Percentiles rank a stretch among this genome's conserved stretches.
phyloP scores from a whole-genome alignment of 35 echinoderm and acorn worm species.

The Hemicentrotus pulcherrimus region DNA sequence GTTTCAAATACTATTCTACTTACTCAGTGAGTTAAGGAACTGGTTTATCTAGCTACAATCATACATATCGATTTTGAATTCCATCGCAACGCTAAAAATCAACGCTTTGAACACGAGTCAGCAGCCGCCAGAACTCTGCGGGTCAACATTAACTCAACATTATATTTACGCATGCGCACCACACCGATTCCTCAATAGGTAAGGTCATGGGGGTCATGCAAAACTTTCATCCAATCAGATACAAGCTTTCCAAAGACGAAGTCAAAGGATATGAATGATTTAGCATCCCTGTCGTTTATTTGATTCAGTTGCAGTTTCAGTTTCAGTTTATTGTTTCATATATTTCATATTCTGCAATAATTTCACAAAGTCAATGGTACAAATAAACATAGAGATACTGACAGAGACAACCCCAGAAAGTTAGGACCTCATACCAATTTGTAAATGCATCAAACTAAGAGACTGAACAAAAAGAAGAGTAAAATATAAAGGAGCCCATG shows the following conservation, averaged over 20 bases:
- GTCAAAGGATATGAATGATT: too few relatives aligned
- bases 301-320: too few relatives aligned
- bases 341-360: too few relatives aligned
- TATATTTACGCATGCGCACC: not conserved
- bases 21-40: not conserved
- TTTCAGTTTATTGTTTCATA: too few relatives aligned
- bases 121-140: too few relatives aligned
- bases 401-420: not conserved
- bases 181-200: not conserved
- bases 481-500: not conserved
- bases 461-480: not conserved
- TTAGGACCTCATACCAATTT: too few relatives aligned
- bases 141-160: too few relatives aligned
- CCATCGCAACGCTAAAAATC: not conserved
- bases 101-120: not conserved
- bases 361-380: too few relatives aligned
- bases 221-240: conserved; percentile 26
- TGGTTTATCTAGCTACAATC: not conserved
- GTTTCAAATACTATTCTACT: too few relatives aligned
- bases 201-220: not conserved
- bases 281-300: too few relatives aligned
- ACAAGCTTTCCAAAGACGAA: not conserved
- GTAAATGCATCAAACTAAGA: too few relatives aligned
- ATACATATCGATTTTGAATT: not conserved
- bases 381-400: not conserved